Base-by-base conservation (phyloP, 2,888 invertebrate species). In the Pseudoips prasinana region DNA sequence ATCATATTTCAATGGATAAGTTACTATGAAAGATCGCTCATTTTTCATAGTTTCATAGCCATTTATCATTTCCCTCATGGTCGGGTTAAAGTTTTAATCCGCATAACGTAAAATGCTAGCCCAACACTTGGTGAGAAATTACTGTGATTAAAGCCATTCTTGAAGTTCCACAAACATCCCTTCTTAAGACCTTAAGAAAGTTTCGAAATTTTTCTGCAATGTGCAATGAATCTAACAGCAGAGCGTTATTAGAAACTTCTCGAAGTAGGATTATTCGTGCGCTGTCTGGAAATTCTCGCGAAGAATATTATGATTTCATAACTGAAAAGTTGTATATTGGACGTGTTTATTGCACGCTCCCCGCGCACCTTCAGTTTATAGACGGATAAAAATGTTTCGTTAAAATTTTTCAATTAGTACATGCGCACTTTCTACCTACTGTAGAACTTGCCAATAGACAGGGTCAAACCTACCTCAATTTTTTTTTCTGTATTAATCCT, bases 151-250 rank as follows among this genome's bases (percentile, higher is more conserved):
- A 77, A 75, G 74, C 69, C 75, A 68, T 77, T 77, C 63, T 62
- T 51, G 71, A 79, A 80, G 69, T 80, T 75, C 48, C 40, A 59
- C 68, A 73, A 80, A 77, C 73, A 75, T 73, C 64, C 64, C 61
- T 64, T 64, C 61, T 64, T 56, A 68, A 73, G 64, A 61, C 58
- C 49, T 50, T 33, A 49, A 41, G 52, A 44, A 74, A 80, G 64
- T 76, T 77, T 66, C 60, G 56, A 73, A 73, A 70, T 63, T 71
- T 73, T 79, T 79, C 77, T 72, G 68, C 73, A 69, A 78, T 73
- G 69, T 76, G 81, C 81, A 79, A 80, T 82, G 74, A 79, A 83
- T 84, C 77, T 78, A 73, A 71, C 66, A 60, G 64, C 64, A 63
- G 51, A 61, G 62, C 61, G 74, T 78, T 82, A 81, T 83, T 80